Base-by-base conservation (phyloP, 2,797 vertebrate species). In the Bovichtus variegatus region DNA sequence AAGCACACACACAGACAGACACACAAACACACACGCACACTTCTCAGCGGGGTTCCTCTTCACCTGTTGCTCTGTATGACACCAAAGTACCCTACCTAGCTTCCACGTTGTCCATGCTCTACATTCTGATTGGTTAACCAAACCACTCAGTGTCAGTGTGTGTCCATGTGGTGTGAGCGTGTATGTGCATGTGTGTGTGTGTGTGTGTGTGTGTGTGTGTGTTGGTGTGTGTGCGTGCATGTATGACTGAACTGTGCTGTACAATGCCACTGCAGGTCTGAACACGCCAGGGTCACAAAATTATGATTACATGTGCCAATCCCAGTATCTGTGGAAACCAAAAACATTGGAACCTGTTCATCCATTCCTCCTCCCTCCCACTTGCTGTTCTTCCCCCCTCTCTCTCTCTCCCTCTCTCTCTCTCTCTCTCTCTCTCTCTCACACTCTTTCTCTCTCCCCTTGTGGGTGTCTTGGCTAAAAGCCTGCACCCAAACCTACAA, bases 311-410 rank as follows among this genome's bases (percentile, higher is more conserved):
- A 93, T 93, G 92, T 96, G 96, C 96, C 96, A 96, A 95, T 95
- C 93, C 94, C 95, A 92, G 97, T 99, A 96, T 97, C 97, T 99
- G 96, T 99, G 97, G 98, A 98, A 97, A 99, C 98, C 95, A 95
- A 95, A 96, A 98, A 99, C 97, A 99, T 93, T 93, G 96, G 96
- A 97, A 97, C 96, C 97, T 96, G 97, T 98, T 96, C 94, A 91
- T 96, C 95, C 95, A 87, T 87, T 65, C 76, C 69, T 83, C 57
- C 62, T 74, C 80, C 63, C 74, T 73, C 71, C 71, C 50, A 2
- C 31, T 34, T 2, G 8, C 31, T 6, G 8, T 34, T 34, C 46
- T 47, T 49, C 13, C n/a, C 57, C 46, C n/a, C 44, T 58, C n/a
- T 57, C 25, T 51, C 54, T 54, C n/a, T 27, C 73, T 77, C 59